Base-by-base conservation (phyloP, 1,140 invertebrate genomes). In the Gonatopus flavifemur region DNA sequence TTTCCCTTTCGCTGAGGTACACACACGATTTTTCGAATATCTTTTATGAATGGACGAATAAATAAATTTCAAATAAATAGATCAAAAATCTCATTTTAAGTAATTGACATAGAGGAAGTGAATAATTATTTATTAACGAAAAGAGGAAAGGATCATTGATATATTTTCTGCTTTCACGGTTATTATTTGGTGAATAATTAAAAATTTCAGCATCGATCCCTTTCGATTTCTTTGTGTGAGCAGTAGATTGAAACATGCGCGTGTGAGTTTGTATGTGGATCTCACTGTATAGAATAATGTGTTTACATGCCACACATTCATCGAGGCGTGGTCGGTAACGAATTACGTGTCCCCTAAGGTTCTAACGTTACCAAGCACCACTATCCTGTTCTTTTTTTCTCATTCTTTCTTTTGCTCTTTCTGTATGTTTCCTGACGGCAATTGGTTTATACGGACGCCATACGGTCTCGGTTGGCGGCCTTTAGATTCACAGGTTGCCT, bases 311-410 rank as follows among this genome's bases (percentile, higher is more conserved):
- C 13, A 28, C 22, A 44, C 46, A 38, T 56, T 59, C 42, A 56
- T 25, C 51, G 57, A 61, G 57, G 64, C 64, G 57, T 65, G 55
- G 48, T 40, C 50, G 47, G n/a, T n/a, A n/a, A 40, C 54, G 57
- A 67, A 67, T 67, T 61, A 65, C 53, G 55, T 57, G 52, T 59
- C 52, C 38, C 47, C 46, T 30, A n/a, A 39, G 56, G 52, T 42
- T 50, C 32, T 46, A 12, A 21, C 13, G 39, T 43, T 33, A 18
- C 24, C 32, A 7, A 41, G 30, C 21, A 33, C 18, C 15, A 8
- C 9, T 13, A 15, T 30, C 22, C 35, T 32, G 2, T 28, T 22
- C 21, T 32, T 19, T n/a, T n/a, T n/a, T n/a, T n/a, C n/a, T n/a
- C n/a, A n/a, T n/a, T n/a, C n/a, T 41, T 48, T 20, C 46, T 42